Evolutionary conservation across 92 coral and sea anemone species (phyloP), one percentile per base, ranked within the genome.

Genomic region (Zoanthus sansibaricus): DNA sequence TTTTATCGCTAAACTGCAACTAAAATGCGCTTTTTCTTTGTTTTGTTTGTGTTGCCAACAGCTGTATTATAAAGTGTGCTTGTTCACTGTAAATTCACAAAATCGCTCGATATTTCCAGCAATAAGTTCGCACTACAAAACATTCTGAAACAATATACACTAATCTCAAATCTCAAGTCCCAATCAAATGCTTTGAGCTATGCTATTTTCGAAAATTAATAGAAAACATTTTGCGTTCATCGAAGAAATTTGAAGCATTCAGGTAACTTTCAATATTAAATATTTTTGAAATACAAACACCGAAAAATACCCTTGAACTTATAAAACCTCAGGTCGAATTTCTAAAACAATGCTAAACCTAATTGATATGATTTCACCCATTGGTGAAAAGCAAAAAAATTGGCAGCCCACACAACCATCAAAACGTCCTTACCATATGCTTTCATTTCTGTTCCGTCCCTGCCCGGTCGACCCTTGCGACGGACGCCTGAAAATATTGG

Each of bases 401-500:
- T 66, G n/a, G 54, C 51, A 80, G 52, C 85, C 85, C 73, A 80
- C 85, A 80, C 70, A 30, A 64, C 75, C 21, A 78, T 20, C 46
- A 59, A 66, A 25, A 20, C 21, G 7, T 37, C 14, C 75, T 80
- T 17, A 80, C 85, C 85, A 64, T 64, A 66, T 66, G 74, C 85
- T 80, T 80, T 80, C 75, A 66, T 55, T 9, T 80, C 85, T 25
- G 82, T 54, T 33, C 45, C 85, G 7, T 80, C 85, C 31, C 85
- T 80, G 0, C 25, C 85, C 0, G 85, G 85, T 5, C 98, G 77
- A 5, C 98, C 98, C 83, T 94, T 94, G 13, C 98, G 94, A 14
- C 98, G 92, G 86, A 94, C 93, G 85, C 98, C 98, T 94, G 73
- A 44, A 85, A 89, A 56, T 18, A 79, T 42, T 30, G 51, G 55